Conservation (phyloP, 2,113 vertebrate genomes). For the Cynopterus brachyotis region DNA sequence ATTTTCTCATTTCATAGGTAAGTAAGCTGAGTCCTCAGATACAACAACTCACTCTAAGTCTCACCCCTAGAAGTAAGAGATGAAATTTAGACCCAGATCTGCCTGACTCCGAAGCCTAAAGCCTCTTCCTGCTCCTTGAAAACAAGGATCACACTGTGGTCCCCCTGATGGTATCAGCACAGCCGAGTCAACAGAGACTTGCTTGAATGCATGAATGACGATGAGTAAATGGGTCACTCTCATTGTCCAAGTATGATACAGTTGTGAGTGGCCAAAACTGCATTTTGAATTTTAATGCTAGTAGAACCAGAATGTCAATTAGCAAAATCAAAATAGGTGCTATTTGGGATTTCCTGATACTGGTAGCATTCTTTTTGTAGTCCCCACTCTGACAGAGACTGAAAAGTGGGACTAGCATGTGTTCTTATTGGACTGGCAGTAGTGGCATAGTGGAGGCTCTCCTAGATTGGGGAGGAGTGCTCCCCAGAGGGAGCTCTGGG, state of each 20-base stretch:
- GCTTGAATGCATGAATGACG: not conserved
- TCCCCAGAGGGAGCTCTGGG: not conserved
- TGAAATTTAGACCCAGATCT: not conserved
- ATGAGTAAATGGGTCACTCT: not conserved
- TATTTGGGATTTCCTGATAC: not conserved
- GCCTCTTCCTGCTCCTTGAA: not conserved
- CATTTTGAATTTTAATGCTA: not conserved
- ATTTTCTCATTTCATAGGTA: not conserved
- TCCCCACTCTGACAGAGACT: not conserved
- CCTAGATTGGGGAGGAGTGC: not conserved
- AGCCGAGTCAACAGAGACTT: not conserved
- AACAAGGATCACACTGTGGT: not conserved
- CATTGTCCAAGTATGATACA: not conserved
- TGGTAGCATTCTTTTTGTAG: not conserved
- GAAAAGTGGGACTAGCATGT: not conserved
- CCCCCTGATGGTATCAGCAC: not conserved
- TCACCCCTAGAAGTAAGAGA: not conserved
- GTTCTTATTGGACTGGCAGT: not conserved
- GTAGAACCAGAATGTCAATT: not conserved
- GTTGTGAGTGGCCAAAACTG: not conserved
- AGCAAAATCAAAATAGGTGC: not conserved
- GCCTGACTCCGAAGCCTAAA: not conserved
- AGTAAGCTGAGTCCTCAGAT: not conserved
- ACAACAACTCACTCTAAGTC: not conserved
- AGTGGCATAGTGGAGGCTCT: not conserved